Base-by-base conservation (phyloP, 2,888 invertebrate species). In the Anoplius nigerrimus region DNA sequence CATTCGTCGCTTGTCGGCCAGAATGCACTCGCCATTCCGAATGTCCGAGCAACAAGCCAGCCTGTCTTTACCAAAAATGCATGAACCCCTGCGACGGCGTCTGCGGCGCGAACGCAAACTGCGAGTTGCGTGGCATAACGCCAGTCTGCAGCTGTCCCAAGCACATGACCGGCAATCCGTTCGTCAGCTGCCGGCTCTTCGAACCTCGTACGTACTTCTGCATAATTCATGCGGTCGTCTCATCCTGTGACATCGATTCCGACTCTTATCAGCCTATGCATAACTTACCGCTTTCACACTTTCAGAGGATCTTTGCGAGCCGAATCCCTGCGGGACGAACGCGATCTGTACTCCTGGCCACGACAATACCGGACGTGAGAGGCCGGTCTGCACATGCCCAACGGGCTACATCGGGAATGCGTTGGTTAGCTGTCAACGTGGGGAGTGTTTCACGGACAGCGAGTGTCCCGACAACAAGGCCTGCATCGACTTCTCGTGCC, bases 161-260 rank as follows among this genome's bases (percentile, higher is more conserved):
- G 84, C 94, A 95, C 83, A 95, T 95, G 94, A 96, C 96, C 22
- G 96, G 96, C 0, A 93, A 96, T 91, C 96, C 96, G 2, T 96
- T 96, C 89, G 91, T 93, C 1, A 91, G 91, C 84, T 96, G 96
- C 89, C 92, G 96, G 79, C 95, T 94, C 75, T 96, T 95, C 84
- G 94, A 93, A 87, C 93, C 94, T 82, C 91, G 95, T 95, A 88
- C 63, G 71, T 62, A 48, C 48, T 16, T 5, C 48, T 24, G 34
- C 34, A 34, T 34, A 2, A 24, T 2, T 24, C 24, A 24, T 2
- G 24, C 24, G 2, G 24, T 6, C 24, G 24, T 24, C 24, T 24
- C 24, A 6, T 24, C 6, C 24, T 4, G 3, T 6, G 24, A 2
- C 6, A 24, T 24, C 24, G 3, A 24, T 6, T 24, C 24, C 24